Conservation (phyloP, 2,888 invertebrate species). For the Philereme vetulata region DNA sequence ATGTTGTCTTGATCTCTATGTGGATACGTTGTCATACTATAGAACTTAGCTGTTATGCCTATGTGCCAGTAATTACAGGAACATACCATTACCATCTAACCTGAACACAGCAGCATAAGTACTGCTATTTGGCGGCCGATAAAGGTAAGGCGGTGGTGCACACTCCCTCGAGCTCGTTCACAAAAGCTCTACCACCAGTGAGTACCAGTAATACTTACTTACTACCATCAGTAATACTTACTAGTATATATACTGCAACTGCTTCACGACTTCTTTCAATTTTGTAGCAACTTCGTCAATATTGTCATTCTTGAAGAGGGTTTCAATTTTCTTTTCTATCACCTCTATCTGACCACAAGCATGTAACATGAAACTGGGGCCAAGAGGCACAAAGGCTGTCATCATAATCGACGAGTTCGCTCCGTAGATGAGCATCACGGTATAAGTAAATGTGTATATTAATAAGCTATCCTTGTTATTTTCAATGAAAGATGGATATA, state of each 20-base stretch:
- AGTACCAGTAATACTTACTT: too few species aligned
- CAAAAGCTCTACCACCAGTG: too few species aligned
- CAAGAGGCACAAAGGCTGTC: conserved; percentile 25
- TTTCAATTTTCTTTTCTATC: conserved; percentile 12
- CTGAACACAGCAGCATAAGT: too few species aligned
- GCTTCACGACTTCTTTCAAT: conserved; percentile 23
- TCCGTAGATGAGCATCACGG: conserved; percentile 5
- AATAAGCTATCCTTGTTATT: conserved; percentile 17
- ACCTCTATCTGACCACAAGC: conserved; percentile 34
- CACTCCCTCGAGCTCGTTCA: too few species aligned
- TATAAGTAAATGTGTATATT: conserved; percentile 14
- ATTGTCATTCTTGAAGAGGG: conserved; percentile 14
- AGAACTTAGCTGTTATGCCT: too few species aligned
- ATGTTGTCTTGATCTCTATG: too few species aligned
- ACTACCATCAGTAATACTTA: conserved; percentile 5
- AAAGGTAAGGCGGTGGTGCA: too few species aligned
- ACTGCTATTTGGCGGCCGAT: too few species aligned
- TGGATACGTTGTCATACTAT: too few species aligned
- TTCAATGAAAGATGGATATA: conserved; percentile 28
- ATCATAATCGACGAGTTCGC: conserved; percentile 6
- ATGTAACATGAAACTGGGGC: conserved; percentile 31
- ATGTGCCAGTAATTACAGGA: too few species aligned
- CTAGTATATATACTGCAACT: conserved; percentile 29
- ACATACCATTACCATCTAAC: too few species aligned
- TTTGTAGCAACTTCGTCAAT: conserved; percentile 9